These are phyloP conservation scores for Arenaria interpres DNA, from an alignment of 2,113 vertebrate species.

Conservation along the genomic window DNA sequence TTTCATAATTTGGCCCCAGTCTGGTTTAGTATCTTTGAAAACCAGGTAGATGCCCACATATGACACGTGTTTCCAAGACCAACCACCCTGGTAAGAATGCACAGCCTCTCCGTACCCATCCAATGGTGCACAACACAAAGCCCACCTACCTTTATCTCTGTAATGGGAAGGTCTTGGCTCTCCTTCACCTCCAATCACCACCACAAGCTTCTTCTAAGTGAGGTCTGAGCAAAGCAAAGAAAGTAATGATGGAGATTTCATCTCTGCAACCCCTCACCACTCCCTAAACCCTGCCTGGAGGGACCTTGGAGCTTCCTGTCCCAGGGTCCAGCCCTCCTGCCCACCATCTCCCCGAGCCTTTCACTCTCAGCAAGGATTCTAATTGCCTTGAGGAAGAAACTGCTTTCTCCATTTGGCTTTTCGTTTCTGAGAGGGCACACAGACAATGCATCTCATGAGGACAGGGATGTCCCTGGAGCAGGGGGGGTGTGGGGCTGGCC, in stretches of 20 bases:
- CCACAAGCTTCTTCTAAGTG: neutral
- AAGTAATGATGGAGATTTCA: neutral
- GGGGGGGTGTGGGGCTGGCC: neutral
- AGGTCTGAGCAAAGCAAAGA: neutral
- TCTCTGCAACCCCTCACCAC: neutral
- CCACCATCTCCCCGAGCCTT: neutral
- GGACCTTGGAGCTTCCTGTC: neutral
- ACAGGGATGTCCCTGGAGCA: neutral
- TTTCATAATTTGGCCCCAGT: neutral
- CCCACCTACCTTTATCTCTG: neutral
- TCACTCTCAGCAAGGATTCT: neutral
- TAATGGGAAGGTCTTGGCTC: neutral
- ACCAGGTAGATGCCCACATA: neutral
- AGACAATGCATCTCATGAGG: neutral
- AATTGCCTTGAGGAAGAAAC: neutral
- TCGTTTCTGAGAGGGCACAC: neutral
- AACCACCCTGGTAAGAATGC: neutral
- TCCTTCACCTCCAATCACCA: neutral
- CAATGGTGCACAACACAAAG: neutral
- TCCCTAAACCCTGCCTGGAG: neutral
- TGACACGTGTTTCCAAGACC: rapidly evolving
- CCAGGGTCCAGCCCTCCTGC: neutral
- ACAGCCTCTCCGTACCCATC: neutral
- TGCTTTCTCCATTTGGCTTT: neutral
- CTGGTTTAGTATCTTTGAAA: neutral